Conservation (phyloP, 2,797 vertebrate species). For the Acropternis orthonyx region DNA sequence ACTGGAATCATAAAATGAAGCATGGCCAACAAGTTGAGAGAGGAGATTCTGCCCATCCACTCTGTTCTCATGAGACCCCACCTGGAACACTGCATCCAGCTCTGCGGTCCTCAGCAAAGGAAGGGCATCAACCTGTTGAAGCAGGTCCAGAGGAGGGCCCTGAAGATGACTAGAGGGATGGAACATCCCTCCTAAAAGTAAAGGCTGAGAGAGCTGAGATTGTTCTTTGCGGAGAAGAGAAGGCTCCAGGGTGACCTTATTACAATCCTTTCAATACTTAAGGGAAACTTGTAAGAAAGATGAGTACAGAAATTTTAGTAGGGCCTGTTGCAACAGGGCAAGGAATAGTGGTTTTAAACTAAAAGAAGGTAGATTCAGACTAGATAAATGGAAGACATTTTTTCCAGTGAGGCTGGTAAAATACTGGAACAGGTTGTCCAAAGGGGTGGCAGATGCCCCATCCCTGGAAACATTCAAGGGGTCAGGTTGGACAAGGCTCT, state of each 20-base stretch:
- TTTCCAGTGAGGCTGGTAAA: neutral
- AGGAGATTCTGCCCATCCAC: neutral
- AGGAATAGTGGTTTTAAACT: neutral
- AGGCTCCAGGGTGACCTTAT: neutral
- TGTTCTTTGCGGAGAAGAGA: neutral
- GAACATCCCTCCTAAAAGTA: neutral
- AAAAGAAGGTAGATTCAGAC: neutral
- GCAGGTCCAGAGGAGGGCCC: neutral
- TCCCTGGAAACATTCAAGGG: neutral
- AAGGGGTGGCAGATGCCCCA: neutral
- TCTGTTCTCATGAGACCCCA: neutral
- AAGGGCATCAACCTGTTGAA: neutral
- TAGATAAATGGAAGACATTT: neutral
- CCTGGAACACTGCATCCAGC: neutral
- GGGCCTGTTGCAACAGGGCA: neutral
- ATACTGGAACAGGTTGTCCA: neutral
- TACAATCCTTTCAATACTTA: neutral
- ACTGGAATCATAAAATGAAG: neutral
- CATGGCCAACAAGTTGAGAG: accelerated
- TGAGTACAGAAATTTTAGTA: neutral
- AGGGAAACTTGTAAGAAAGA: neutral
- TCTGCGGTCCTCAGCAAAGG: neutral
- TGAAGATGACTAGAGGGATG: neutral
- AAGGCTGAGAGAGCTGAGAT: neutral
- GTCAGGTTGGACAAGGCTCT: neutral